Conservation (phyloP, 1,140 invertebrate genomes). For the Pseudomyrmex dendroicus region DNA sequence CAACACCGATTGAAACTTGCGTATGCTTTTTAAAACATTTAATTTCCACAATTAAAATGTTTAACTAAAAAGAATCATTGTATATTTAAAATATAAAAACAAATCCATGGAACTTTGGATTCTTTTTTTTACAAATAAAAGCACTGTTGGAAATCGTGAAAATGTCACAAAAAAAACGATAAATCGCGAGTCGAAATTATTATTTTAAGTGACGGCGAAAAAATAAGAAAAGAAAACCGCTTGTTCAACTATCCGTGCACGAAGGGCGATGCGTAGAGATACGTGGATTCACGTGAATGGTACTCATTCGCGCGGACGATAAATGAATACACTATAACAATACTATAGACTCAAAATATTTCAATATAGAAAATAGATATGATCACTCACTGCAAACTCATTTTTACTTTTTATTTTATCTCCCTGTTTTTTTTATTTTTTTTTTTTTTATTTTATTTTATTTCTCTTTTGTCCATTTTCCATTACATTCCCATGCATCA, state of each 20-base stretch:
- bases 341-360: constrained; percentile 81
- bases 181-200: constrained; percentile 20
- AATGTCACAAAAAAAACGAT: constrained; percentile 7
- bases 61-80: neutral
- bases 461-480: neutral
- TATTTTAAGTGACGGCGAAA: neutral
- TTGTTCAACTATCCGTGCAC: constrained; percentile 48
- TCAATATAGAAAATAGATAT: constrained; percentile 82
- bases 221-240: neutral
- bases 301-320: constrained; percentile 77
- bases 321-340: constrained; percentile 81
- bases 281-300: constrained; percentile 70
- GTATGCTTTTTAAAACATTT: neutral
- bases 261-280: constrained; percentile 72
- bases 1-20: neutral
- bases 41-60: constrained; percentile 11
- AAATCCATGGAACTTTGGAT: neutral
- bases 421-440: constrained; percentile 27
- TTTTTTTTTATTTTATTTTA: neutral
- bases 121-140: neutral
- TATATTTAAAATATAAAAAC: no score
- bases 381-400: constrained; percentile 79
- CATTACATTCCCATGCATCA: neutral
- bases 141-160: constrained; percentile 50
- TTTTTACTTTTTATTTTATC: constrained; percentile 63